A percentile compares a stretch with the other conserved stretches of the same genome.
phyloP scores from a whole-genome alignment of 2,888 invertebrate species.

The Phorcus lineatus region DNA sequence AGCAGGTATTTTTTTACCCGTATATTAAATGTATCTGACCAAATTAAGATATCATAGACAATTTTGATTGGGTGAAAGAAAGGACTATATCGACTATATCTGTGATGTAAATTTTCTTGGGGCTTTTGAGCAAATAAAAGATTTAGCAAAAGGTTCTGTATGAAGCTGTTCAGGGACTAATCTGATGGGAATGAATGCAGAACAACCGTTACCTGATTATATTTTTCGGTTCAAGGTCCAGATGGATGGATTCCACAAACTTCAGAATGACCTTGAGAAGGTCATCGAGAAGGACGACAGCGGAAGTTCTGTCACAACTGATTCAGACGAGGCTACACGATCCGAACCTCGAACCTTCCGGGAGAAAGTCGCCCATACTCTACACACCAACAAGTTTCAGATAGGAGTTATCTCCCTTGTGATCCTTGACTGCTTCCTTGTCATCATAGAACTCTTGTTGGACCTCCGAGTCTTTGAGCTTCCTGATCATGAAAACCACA shows the following conservation, averaged over 20 bases:
- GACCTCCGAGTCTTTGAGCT: slow-evolving; percentile 72
- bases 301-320: slow-evolving; percentile 68
- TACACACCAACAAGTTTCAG: slow-evolving; percentile 69
- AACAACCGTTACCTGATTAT: too few relatives aligned
- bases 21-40: too few relatives aligned
- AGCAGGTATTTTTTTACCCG: too few relatives aligned
- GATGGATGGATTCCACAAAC: slow-evolving; percentile 73
- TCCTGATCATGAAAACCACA: slow-evolving; percentile 48
- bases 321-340: slow-evolving; percentile 67
- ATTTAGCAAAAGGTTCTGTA: too few relatives aligned
- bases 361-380: slow-evolving; percentile 55
- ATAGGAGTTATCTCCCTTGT: slow-evolving; percentile 73
- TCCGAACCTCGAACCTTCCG: slow-evolving; percentile 53
- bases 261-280: slow-evolving; percentile 71
- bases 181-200: too few relatives aligned
- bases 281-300: slow-evolving; percentile 73
- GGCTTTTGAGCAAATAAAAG: too few relatives aligned
- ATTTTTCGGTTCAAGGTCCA: slow-evolving; percentile 51
- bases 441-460: slow-evolving; percentile 75
- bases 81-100: too few relatives aligned
- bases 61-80: too few relatives aligned
- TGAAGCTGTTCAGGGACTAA: too few relatives aligned
- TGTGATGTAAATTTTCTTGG: too few relatives aligned
- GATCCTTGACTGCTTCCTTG: slow-evolving; percentile 74
- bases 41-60: too few relatives aligned